Base-by-base conservation (phyloP, 2,113 vertebrate species). In the Poeciliopsis occidentalis region DNA sequence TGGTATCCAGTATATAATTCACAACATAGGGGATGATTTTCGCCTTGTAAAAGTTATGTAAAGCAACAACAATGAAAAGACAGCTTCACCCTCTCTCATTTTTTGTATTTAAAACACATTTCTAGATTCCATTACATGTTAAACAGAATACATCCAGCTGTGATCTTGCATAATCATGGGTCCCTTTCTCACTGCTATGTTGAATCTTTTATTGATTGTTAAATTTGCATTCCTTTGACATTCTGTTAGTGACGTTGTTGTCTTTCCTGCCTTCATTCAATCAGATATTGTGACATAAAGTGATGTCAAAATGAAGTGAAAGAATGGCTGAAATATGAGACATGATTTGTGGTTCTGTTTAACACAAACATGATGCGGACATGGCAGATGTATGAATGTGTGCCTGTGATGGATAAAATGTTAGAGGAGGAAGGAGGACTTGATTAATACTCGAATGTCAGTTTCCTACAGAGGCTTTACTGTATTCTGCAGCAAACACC, bases 141-240 rank as follows among this genome's bases (percentile, higher is more conserved):
- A 70, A n/a, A 68, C 27, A 39, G 39, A 76, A 60, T 32, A 22
- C 12, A n/a, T 34, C 65, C 69, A 24, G 0, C 66, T 72, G 62
- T 76, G 83, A 73, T 39, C 39, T 63, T 57, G 65, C 73, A 60
- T 19, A 3, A 27, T 69, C 44, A 31, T n/a, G 2, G 47, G 27
- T 32, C 60, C 12, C 1, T n/a, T 54, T n/a, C 3, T 26, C 44
- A 19, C 37, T 26, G 5, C 1, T 24, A 5, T 57, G 31, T 62
- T 66, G 1, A 17, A 74, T 68, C 34, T 73, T 54, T 76, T 30
- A 62, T 69, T 19, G 13, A 67, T 19, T 44, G 24, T 57, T 24
- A 54, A 15, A 31, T 65, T 67, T 73, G 44, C n/a, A 69, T 13
- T 37, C 27, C 41, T 77, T 32, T 68, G 15, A 75, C 22, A 0